Percentiles rank a stretch among this genome's conserved stretches.
Conservation (phyloP, 1,140 invertebrate genomes). For the Drosophila ogumai region DNA sequence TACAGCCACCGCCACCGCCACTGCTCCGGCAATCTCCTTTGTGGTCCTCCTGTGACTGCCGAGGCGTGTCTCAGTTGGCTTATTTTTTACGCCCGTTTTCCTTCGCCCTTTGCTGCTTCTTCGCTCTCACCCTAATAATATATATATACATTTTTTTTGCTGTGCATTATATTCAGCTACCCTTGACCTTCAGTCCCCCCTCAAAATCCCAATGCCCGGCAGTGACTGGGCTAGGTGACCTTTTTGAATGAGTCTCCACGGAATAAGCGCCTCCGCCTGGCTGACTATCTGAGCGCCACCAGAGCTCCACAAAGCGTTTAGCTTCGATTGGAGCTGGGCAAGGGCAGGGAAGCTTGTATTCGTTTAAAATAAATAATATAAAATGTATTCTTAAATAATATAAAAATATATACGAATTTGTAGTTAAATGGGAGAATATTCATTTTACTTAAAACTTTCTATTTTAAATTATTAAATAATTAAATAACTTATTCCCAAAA, state of each 20-base stretch:
- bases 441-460: no score
- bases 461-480: no score
- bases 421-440: no score
- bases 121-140: background rate
- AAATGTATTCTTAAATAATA: background rate
- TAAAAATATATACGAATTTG: background rate
- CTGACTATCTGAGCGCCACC: conserved; percentile 44
- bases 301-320: conserved; percentile 1
- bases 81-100: conserved; percentile 51
- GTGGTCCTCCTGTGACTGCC: conserved; percentile 46
- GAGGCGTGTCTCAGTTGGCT: conserved; percentile 58
- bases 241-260: conserved; percentile 78
- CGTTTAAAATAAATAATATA: background rate
- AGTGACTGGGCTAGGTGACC: conserved; percentile 62
- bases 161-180: conserved; percentile 55
- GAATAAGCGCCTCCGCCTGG: conserved; percentile 61
- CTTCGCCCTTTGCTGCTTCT: conserved; percentile 6
- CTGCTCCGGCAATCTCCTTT: conserved; percentile 12
- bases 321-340: conserved; percentile 5
- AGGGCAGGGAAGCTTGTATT: background rate
- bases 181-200: conserved; percentile 68
- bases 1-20: conserved; percentile 45
- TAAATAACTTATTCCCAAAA: no score
- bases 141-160: conserved; percentile 19
- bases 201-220: background rate